Percentiles rank a stretch among this genome's conserved stretches.
Conservation (phyloP, 2,113 vertebrate species). For the Todiramphus chloris region DNA sequence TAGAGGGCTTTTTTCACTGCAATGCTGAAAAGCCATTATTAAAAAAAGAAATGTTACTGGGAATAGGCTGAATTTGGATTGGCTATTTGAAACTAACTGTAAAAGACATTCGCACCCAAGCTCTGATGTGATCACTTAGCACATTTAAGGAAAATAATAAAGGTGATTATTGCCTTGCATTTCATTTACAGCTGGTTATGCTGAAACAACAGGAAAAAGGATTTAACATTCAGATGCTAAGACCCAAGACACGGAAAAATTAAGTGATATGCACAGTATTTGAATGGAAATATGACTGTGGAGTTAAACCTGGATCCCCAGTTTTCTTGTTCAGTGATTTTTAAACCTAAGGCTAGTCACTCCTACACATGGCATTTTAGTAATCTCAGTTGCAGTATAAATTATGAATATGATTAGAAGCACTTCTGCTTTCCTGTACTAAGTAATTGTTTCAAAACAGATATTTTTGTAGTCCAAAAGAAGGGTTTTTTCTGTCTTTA, state of each 20-base stretch:
- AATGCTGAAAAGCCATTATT: neutral
- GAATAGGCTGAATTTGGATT: neutral
- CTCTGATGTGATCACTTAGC: neutral
- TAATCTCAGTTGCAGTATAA: neutral
- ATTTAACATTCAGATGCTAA: neutral
- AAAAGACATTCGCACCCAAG: neutral
- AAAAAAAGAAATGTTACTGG: neutral
- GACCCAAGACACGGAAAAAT: neutral
- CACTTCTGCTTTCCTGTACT: neutral
- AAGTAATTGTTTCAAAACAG: neutral
- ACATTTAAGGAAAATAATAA: constrained; percentile 36
- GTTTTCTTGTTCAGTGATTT: neutral
- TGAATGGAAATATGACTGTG: neutral
- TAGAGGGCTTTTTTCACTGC: neutral
- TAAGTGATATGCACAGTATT: neutral
- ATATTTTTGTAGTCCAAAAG: neutral
- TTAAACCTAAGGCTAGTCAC: neutral
- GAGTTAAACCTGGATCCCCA: neutral
- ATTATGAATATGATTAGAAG: neutral
- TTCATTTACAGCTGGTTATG: constrained; percentile 3
- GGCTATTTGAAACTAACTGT: neutral
- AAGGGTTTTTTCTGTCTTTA: neutral
- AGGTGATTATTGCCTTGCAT: constrained; percentile 27
- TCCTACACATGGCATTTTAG: neutral
- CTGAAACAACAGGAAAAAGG: neutral